These are phyloP conservation scores for Blastobasis adustella DNA, from an alignment of 2,888 invertebrate genomes.

Conservation along the genomic window DNA sequence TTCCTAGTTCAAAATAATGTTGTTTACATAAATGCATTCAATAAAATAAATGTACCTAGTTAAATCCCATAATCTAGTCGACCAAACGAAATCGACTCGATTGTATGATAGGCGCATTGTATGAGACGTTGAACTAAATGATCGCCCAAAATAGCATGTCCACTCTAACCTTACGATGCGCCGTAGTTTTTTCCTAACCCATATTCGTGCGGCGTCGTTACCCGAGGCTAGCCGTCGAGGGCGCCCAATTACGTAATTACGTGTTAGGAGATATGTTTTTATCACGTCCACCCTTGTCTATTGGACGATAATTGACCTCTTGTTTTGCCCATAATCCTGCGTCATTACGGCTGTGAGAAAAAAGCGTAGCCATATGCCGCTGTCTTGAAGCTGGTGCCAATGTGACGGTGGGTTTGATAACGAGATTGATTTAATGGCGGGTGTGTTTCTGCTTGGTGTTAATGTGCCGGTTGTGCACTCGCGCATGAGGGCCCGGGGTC, in stretches of 20 bases:
- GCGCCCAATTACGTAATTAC: constrained; percentile 73
- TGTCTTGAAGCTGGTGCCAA: too few species aligned
- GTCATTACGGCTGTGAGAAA: constrained; percentile 32
- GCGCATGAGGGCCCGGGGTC: too few species aligned
- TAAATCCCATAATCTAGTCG: neutral
- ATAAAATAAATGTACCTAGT: neutral
- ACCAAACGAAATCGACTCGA: neutral
- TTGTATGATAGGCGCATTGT: neutral
- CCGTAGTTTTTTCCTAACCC: constrained; percentile 59
- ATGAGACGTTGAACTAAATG: neutral
- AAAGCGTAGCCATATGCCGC: too few species aligned
- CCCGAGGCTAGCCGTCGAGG: constrained; percentile 52
- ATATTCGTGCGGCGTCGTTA: constrained; percentile 69
- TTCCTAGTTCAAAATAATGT: neutral
- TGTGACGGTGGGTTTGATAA: too few species aligned
- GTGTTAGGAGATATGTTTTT: constrained; percentile 74
- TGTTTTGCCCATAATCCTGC: constrained; percentile 61
- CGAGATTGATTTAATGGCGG: too few species aligned
- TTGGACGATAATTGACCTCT: constrained; percentile 67
- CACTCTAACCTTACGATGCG: constrained; percentile 23
- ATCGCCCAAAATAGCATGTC: constrained; percentile 2
- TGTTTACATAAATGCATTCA: neutral
- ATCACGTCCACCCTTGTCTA: constrained; percentile 75
- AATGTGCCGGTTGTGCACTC: too few species aligned
- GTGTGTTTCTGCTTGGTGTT: too few species aligned